Evolutionary conservation across 2,113 vertebrate genomes (phyloP).

Genomic region (Cercocebus atys): DNA sequence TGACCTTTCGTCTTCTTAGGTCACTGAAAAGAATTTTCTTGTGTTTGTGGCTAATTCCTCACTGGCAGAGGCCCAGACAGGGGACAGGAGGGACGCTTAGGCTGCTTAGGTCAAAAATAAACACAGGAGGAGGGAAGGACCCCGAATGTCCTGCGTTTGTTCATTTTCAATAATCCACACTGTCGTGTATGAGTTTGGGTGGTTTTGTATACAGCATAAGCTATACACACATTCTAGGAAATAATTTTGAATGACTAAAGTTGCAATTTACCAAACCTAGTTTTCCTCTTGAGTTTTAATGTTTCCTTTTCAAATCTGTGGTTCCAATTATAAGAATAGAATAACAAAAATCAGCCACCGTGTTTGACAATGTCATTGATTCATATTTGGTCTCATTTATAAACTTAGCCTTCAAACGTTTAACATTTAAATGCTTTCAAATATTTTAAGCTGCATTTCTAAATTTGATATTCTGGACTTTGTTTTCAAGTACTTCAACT

Average conservation of each 20-base stretch:
- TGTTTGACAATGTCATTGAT: background rate
- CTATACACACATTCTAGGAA: background rate
- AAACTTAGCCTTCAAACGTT: background rate
- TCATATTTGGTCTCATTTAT: background rate
- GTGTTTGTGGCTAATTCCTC: constrained; percentile 67
- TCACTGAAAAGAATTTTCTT: constrained; percentile 64
- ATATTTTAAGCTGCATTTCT: background rate
- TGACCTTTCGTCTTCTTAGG: constrained; percentile 62
- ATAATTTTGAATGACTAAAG: background rate
- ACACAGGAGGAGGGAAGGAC: background rate
- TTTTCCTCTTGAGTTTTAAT: background rate
- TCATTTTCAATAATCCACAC: background rate
- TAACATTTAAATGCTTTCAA: background rate
- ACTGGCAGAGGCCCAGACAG: constrained; percentile 42
- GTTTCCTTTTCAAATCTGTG: constrained; percentile 34
- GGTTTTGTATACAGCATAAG: background rate
- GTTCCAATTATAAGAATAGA: background rate
- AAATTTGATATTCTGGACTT: constrained; percentile 36
- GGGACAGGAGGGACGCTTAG: background rate
- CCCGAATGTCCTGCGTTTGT: background rate
- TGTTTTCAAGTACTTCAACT: background rate
- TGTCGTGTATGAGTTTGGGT: background rate
- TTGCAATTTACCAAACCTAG: background rate
- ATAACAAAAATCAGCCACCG: background rate
- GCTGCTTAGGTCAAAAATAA: constrained; percentile 50